Evolutionary conservation across 1,140 invertebrate species (phyloP).

Genomic region (Leguminivora glycinivorella): DNA sequence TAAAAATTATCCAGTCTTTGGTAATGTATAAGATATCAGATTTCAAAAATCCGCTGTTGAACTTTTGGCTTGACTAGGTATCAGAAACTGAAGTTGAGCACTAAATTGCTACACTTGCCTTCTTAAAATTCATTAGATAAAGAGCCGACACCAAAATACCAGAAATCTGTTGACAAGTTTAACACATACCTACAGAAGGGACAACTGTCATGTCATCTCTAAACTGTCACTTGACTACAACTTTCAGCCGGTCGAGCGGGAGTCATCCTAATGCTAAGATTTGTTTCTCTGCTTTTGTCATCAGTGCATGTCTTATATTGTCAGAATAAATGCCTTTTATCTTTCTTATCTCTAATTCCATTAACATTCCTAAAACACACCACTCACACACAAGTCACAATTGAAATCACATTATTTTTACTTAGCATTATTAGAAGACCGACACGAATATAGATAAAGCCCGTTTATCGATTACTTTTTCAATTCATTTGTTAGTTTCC

Average conservation of each 20-base stretch:
- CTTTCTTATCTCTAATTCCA: too few relatives aligned
- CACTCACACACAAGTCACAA: not conserved
- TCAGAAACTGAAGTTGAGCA: not conserved
- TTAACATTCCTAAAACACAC: not conserved
- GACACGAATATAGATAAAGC: not conserved
- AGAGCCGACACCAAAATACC: too few relatives aligned
- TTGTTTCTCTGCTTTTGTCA: too few relatives aligned
- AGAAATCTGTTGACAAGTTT: too few relatives aligned
- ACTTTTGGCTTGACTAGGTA: not conserved
- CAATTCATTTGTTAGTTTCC: constrained; percentile 39
- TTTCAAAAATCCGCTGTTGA: not conserved
- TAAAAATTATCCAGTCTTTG: too few relatives aligned
- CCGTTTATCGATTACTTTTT: constrained; percentile 32
- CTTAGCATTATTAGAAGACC: not conserved
- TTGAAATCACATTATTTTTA: not conserved
- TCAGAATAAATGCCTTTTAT: too few relatives aligned
- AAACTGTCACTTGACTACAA: too few relatives aligned
- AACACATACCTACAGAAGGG: too few relatives aligned
- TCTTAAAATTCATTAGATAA: not conserved
- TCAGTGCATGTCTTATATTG: too few relatives aligned
- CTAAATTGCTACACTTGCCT: not conserved
- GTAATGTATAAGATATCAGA: not conserved
- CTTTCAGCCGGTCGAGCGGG: too few relatives aligned
- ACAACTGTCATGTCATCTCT: too few relatives aligned
- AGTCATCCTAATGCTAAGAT: too few relatives aligned